These are phyloP conservation scores for Vandiemenella viatica DNA, from an alignment of 2,888 invertebrate species.

Conservation along the genomic window DNA sequence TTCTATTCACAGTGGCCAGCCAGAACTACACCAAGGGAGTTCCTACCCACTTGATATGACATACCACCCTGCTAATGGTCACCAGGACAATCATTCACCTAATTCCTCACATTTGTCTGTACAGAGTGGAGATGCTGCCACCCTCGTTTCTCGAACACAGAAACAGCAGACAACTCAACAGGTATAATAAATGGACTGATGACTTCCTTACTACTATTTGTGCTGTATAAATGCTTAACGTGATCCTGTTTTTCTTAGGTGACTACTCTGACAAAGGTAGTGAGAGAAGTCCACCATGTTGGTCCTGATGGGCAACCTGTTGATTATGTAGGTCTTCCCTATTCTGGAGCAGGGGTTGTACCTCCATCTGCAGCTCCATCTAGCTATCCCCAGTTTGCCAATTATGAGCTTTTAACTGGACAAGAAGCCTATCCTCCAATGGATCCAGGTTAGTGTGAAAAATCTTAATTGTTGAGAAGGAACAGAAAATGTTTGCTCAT, in stretches of 20 bases:
- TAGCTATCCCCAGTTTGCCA: slow-evolving; percentile 17
- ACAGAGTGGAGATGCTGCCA: slow-evolving; percentile 36
- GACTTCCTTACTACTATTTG: neutral
- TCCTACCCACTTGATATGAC: slow-evolving; percentile 25
- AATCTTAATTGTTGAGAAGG: neutral
- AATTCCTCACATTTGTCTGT: slow-evolving; percentile 34
- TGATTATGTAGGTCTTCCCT: slow-evolving; percentile 34
- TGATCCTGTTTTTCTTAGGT: slow-evolving; percentile 31
- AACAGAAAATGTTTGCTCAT: neutral
- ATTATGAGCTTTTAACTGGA: slow-evolving; percentile 21
- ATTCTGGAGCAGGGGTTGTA: slow-evolving; percentile 20
- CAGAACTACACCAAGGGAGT: slow-evolving; percentile 30
- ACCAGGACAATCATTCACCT: slow-evolving; percentile 44
- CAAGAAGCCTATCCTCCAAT: slow-evolving; percentile 23
- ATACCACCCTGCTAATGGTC: slow-evolving; percentile 43
- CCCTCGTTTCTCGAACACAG: slow-evolving; percentile 43
- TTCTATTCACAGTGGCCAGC: slow-evolving; percentile 28
- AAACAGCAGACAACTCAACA: slow-evolving; percentile 52
- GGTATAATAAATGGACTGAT: too few relatives aligned
- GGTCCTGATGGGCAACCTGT: slow-evolving; percentile 38
- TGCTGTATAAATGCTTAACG: neutral
- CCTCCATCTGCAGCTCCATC: slow-evolving; percentile 16
- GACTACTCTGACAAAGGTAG: slow-evolving; percentile 54
- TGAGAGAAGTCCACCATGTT: slow-evolving; percentile 44
- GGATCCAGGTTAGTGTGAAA: slow-evolving; percentile 21